Evolutionary conservation across 2,113 vertebrate species (phyloP).

Genomic region (Lates calcarifer): DNA sequence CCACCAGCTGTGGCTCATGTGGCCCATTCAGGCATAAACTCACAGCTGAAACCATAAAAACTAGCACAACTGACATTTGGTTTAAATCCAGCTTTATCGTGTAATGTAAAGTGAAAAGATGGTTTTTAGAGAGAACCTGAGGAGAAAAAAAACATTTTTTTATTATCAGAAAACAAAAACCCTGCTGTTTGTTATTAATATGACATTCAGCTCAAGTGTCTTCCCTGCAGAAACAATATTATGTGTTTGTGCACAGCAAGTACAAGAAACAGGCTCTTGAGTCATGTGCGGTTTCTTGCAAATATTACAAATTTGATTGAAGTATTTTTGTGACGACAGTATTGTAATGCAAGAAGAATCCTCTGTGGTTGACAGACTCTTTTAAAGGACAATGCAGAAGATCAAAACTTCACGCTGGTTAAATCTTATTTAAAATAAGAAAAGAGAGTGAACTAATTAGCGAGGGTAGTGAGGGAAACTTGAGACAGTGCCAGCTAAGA

Average conservation of each 20-base stretch:
- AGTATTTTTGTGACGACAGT: slow-evolving; percentile 2
- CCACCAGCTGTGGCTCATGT: slow-evolving; percentile 64
- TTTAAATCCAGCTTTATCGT: slow-evolving; percentile 33
- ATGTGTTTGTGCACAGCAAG: background rate
- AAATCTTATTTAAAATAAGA: slow-evolving; percentile 4
- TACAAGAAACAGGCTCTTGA: background rate
- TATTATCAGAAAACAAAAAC: slow-evolving; percentile 5
- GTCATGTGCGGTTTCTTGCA: background rate
- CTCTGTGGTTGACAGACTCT: slow-evolving; percentile 1
- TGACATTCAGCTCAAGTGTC: background rate
- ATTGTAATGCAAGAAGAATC: background rate
- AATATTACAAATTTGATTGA: slow-evolving; percentile 6
- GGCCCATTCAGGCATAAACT: slow-evolving; percentile 26
- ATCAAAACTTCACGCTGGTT: slow-evolving; percentile 14
- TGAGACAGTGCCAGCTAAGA: background rate
- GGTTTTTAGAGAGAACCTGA: background rate
- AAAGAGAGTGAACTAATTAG: slow-evolving; percentile 17
- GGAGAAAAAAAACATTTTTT: background rate
- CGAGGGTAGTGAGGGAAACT: background rate
- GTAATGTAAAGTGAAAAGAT: background rate
- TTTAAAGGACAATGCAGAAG: background rate
- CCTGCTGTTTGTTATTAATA: slow-evolving; percentile 39
- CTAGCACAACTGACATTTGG: slow-evolving; percentile 36
- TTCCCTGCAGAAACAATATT: background rate
- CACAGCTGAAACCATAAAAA: slow-evolving; percentile 70